Base-by-base conservation (phyloP, 2,888 invertebrate species). In the Macrosiphum euphorbiae region DNA sequence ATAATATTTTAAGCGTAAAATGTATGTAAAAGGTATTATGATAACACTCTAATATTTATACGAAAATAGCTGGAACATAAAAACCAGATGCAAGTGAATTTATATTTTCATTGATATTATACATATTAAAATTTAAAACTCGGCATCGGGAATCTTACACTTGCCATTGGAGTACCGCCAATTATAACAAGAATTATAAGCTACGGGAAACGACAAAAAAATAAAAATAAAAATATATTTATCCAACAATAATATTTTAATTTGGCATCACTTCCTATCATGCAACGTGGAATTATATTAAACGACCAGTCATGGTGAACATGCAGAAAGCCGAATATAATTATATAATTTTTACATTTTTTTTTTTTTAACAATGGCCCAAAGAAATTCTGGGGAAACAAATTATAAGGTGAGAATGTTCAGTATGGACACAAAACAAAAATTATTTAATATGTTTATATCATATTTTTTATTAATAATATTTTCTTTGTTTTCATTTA, bases 231-330 rank as follows among this genome's bases (percentile, higher is more conserved):
- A 41, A 28, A 11, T 35, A 88, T 55, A 52, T 55, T 44, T n/a
- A 28, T 91, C 84, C 84, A 84, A 90, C 52, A 91, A 55, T 55
- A 91, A 85, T 84, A 67, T 90, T 90, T 90, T 90, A 90, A 90
- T 90, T 90, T 90, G 90, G 90, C 90, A 90, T 90, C 47, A 61
- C 90, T 61, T 89, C 89, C 58, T 61, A 89, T 61, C n/a, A 47
- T 61, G 47, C 61, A 47, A n/a, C 20, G 24, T 67, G 35, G 20
- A 78, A 78, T 78, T 47, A 10, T 24, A 47, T 89, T 44, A 58
- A 89, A 61, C 24, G 89, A 44, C 58, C 58, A 41, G 47, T 78
- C 35, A 78, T 35, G 8, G 35, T 20, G 20, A 78, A 35, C 35
- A 78, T 8, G 35, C 35, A 35, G 7, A 24, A 78, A 10, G 13